Evolutionary conservation across 2,888 invertebrate genomes (phyloP), one percentile per base, ranked within the genome.

Genomic region (Serrognathus titanus): DNA sequence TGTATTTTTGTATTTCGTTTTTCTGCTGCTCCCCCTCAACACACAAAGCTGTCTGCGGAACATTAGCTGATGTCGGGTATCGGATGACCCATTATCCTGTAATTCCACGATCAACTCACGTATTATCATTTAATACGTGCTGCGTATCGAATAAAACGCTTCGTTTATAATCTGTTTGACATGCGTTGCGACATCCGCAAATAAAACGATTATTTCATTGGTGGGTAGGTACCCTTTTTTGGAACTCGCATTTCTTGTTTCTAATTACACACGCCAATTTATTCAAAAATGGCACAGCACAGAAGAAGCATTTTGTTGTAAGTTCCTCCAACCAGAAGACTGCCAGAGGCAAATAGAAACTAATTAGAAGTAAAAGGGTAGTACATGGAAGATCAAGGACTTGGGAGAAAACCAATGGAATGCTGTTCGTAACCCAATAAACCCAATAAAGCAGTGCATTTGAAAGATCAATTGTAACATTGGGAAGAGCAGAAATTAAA

Each of bases 51-150:
- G 43, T 43, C 43, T 43, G 54, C 62, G 63, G 63, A 62, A 64
- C 66, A 58, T 64, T 59, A 61, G 58, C 63, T 61, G 53, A 60
- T 59, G 57, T 61, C 60, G 60, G 55, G 61, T 66, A 66, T 66
- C 66, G 60, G 57, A 60, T 66, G 60, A 60, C 66, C 66, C 58
- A 65, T 66, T 66, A 65, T 66, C 53, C 57, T 53, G 58, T 64
- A 63, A 66, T 65, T 66, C 63, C 63, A 66, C 60, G 63, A 63
- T 64, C 63, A 62, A 60, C 64, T 61, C 64, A 63, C 65, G 59
- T 63, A 65, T 63, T 63, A 63, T 63, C 63, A 63, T 63, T 61
- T 62, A 62, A 63, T 63, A 60, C 46, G 45, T 12, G 38, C 66
- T 67, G 43, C 43, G 55, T 59, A 63, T 62, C 57, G 64, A 61